Percentiles rank a stretch among this genome's conserved stretches.
These are phyloP conservation scores for Hybognathus amarus DNA, from an alignment of 2,797 vertebrate species.

Conservation along the genomic window DNA sequence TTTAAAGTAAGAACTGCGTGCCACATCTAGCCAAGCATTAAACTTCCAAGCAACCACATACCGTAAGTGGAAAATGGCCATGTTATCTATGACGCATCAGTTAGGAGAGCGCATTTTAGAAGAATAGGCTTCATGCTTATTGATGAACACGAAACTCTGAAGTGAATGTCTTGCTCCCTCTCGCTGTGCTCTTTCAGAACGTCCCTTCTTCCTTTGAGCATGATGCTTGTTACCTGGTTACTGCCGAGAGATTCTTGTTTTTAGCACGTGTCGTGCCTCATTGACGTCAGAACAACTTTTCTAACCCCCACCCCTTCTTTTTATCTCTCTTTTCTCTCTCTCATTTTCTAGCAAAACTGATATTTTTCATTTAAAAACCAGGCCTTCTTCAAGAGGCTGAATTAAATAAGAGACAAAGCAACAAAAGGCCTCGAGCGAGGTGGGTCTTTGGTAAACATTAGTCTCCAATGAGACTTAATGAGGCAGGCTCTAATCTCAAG, in stretches of 20 bases:
- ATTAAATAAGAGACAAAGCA: conserved; percentile 65
- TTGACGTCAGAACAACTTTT: conserved; percentile 75
- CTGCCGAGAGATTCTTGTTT: conserved; percentile 74
- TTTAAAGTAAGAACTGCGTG: not conserved
- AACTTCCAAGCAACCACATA: conserved; percentile 14
- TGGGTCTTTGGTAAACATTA: conserved; percentile 57
- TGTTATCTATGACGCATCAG: conserved; percentile 43
- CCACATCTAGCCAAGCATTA: conserved; percentile 24
- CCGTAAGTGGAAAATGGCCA: conserved; percentile 24
- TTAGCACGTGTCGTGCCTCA: conserved; percentile 71
- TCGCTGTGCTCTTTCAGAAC: conserved; percentile 65
- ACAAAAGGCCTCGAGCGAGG: conserved; percentile 59
- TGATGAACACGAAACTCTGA: not conserved
- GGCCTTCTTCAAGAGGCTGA: conserved; percentile 61
- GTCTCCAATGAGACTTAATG: conserved; percentile 60
- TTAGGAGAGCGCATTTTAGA: conserved; percentile 40
- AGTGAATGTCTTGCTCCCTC: conserved; percentile 47
- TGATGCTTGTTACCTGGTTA: conserved; percentile 76
- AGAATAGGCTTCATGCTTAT: conserved; percentile 29
- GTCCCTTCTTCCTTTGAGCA: conserved; percentile 58
- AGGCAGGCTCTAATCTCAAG: conserved; percentile 59
- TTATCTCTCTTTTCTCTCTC: conserved; percentile 19
- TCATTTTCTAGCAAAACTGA: conserved; percentile 61
- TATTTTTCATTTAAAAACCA: conserved; percentile 66
- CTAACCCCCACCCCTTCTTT: conserved; percentile 28